Evolutionary conservation across 1,140 invertebrate genomes (phyloP).

Genomic region (Copidosoma floridanum): DNA sequence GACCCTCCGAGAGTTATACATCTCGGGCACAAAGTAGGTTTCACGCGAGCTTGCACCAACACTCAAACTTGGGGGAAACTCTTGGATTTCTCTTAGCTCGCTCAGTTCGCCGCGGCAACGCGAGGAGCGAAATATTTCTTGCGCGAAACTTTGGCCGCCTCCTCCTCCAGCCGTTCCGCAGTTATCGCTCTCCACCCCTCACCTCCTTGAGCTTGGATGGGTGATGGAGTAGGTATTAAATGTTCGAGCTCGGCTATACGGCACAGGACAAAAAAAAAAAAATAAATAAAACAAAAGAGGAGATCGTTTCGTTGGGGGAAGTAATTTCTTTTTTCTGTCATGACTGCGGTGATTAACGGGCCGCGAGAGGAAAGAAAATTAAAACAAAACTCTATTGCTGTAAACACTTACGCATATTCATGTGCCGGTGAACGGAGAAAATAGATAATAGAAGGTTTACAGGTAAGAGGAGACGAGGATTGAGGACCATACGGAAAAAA

Average conservation of each 20-base stretch:
- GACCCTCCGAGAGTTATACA: too few relatives aligned
- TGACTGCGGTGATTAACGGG: conserved; percentile 4
- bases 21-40: conserved; percentile 15
- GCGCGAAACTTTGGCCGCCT: conserved; percentile 7
- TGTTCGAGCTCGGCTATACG: not conserved
- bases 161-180: not conserved
- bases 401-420: too few relatives aligned
- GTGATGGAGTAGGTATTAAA: conserved; percentile 20
- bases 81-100: conserved; percentile 6
- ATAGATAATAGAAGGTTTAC: not conserved
- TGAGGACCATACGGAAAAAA: not conserved
- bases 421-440: not conserved
- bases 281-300: too few relatives aligned
- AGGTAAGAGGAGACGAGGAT: not conserved
- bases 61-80: conserved; percentile 6
- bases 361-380: not conserved
- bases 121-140: conserved; percentile 20
- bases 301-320: conserved; percentile 1
- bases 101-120: not conserved
- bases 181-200: conserved; percentile 18
- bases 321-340: conserved; percentile 7
- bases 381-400: too few relatives aligned
- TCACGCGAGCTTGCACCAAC: conserved; percentile 12
- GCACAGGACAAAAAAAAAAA: not conserved
- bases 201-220: too few relatives aligned